Evolutionary conservation across 2,888 invertebrate genomes (phyloP), one percentile per base, ranked within the genome.

Genomic region (Spodoptera exigua): DNA sequence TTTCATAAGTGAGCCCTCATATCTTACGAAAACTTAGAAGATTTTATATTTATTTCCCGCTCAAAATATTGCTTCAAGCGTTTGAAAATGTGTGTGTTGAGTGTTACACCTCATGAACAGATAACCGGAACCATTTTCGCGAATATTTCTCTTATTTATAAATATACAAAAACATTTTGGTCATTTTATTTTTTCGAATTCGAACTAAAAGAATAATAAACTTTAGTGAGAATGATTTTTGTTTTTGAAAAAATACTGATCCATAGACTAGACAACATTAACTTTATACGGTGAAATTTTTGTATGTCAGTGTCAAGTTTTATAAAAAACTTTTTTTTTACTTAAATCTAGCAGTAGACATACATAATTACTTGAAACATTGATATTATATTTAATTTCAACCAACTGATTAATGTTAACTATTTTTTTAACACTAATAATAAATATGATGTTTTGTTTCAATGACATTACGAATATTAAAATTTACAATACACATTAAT

Each of bases 121-220:
- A 51, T 46, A 35, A 76, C 79, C 79, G 48, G 61, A 70, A 76
- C 76, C 79, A 59, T 66, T 81, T 79, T 81, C 85, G 80, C 70
- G 61, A 72, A 70, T 70, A 76, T 54, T 76, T 78, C 27, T 84
- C 82, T 80, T 84, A 83, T 80, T 82, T 85, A 89, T 86, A 88
- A 87, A 89, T 87, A 86, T 90, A 89, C 84, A 89, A 89, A 87
- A 86, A 78, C 80, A 79, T 75, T 76, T 92, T 91, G 91, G 90
- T 90, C 90, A 71, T 82, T 85, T 87, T 76, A 70, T 81, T 82
- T 81, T 78, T 79, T 79, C 70, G 76, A 86, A 85, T 83, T 73
- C 74, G 85, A 85, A 60, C 78, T 67, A 80, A 78, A 77, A 69
- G 79, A 74, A 81, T 79, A 41, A 59, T 58, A 71, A 69, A 7